Evolutionary conservation across 37 sponge, comb jelly and placozoan genomes (phyloP), one percentile per base, ranked within the genome.

Genomic region (Oopsacas minuta): DNA sequence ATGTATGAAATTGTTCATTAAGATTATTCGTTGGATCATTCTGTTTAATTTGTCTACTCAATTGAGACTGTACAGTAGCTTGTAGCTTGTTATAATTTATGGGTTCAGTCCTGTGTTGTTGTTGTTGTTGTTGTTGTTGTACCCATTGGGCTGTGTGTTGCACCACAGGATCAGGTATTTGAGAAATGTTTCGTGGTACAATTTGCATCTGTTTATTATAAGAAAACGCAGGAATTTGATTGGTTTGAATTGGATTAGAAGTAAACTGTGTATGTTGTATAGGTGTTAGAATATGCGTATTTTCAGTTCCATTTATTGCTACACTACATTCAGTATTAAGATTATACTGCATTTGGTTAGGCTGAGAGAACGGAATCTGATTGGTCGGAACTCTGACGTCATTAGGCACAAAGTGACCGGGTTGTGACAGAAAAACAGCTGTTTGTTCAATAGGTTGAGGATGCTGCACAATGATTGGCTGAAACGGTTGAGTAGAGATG

Each of bases 381-480:
- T n/a, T n/a, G n/a, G n/a, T n/a, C n/a, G n/a, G n/a, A n/a, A n/a
- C n/a, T n/a, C n/a, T n/a, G n/a, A n/a, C n/a, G n/a, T n/a, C n/a
- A 42, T 8, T 42, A 8, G 49, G 49, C 49, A 61, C 75, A 34
- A 61, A 61, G 75, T 61, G 75, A 61, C 75, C 75, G 75, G 75
- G 75, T 61, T 61, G 75, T 46, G 51, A 17, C 51, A 46, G 17
- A 46, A 17, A 46, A 46, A 17, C 51, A 17, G 51, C 17, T 25
- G 75, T 61, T 20, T 25, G 75, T 12, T 61, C 28, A 3, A 61
- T 12, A 34, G 75, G 75, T 34, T 61, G 75, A 5, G 75, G 75
- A 61, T 61, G 75, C 75, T 61, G 75, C 75, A 61, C 75, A 3
- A 61, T 61, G 75, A 61, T 61, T 61, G 75, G 75, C 75, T 61